Base-by-base conservation (phyloP, 2,113 vertebrate genomes). In the Oreochromis tanganicae region DNA sequence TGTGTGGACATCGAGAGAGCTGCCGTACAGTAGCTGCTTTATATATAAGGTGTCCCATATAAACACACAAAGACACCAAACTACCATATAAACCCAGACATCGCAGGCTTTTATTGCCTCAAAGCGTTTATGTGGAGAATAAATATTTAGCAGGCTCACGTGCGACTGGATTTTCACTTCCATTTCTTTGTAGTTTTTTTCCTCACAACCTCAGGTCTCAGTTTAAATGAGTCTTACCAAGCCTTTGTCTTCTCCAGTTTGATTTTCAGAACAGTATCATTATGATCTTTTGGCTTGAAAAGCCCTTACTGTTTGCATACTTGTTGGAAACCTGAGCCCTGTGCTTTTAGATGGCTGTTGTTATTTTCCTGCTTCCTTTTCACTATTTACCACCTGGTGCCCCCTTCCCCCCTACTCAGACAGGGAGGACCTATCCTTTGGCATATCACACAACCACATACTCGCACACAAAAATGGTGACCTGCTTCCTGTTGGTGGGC, bases 401-500 rank as follows among this genome's bases (percentile, higher is more conserved):
- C 83, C 68, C 85, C 79, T 85, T 57, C 81, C 73, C 87, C 88
- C 63, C 83, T 59, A 13, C 61, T 79, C 91, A 92, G 86, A 91
- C 85, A 73, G 88, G 90, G 83, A 68, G 82, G 83, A 81, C 73
- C 84, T 68, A 71, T 88, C 84, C 84, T 80, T 46, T 82, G 83
- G 80, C 86, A 87, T 85, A 86, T 80, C 81, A 87, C 86, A 61
- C 73, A 57, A 75, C 91, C 90, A 86, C 87, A 89, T 88, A 88
- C 89, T 82, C 82, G 14, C 86, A 88, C 90, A 91, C 84, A 87
- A 57, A 81, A 66, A 89, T 34, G n/a, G 79, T 32, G 79, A 89
- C 78, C 83, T 81, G 88, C 91, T 95, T 96, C 94, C 95, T 95
- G 94, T 94, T 85, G 81, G 89, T 14, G 66, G 75, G 68, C 57